phyloP scores from a whole-genome alignment of 2,113 vertebrate species.

The Pantherophis guttatus region DNA sequence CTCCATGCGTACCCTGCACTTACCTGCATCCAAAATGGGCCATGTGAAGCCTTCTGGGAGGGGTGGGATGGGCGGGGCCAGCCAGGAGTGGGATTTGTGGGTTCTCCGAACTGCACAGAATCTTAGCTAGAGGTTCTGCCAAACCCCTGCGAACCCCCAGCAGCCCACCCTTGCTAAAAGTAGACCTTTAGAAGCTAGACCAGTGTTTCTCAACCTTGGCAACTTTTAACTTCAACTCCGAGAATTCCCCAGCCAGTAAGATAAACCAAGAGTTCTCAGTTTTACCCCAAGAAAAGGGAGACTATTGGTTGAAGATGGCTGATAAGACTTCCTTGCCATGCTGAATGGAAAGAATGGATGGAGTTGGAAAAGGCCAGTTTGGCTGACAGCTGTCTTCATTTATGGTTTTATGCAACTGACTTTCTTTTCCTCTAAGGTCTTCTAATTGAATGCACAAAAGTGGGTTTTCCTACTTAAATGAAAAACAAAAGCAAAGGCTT shows the following conservation, averaged over 20 bases:
- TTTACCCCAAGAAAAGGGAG: neutral
- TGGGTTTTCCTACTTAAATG: neutral
- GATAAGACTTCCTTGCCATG: neutral
- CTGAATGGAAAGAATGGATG: neutral
- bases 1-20: too few relatives aligned
- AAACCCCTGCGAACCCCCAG: too few relatives aligned
- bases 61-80: too few relatives aligned
- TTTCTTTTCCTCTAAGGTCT: neutral
- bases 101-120: too few relatives aligned
- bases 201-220: neutral
- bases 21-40: too few relatives aligned
- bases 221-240: neutral
- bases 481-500: neutral
- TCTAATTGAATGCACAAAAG: neutral
- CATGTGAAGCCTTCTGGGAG: too few relatives aligned
- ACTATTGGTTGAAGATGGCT: neutral
- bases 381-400: neutral
- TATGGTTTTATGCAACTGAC: neutral
- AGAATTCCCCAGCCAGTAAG: neutral
- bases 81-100: too few relatives aligned
- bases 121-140: too few relatives aligned
- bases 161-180: neutral
- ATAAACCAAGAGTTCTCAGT: neutral
- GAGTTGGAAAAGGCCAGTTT: neutral
- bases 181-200: neutral